Conservation (phyloP, 2,888 invertebrate genomes). For the Mythimna lalbum region DNA sequence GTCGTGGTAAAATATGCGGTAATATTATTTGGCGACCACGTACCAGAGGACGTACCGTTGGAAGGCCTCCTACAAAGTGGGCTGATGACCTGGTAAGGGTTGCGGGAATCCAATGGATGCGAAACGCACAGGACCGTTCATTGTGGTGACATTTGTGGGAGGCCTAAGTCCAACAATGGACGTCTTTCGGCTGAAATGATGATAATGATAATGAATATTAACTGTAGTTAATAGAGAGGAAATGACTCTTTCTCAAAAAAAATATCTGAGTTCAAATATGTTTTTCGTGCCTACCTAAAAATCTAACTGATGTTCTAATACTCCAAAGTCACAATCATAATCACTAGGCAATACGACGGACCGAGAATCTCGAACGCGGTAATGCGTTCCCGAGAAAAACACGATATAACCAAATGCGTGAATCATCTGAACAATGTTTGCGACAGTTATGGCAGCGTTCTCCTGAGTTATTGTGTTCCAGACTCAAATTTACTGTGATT, state of each 20-base stretch:
- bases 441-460: constrained; percentile 87
- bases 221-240: neutral
- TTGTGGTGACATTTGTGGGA: too few relatives aligned
- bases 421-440: constrained; percentile 87
- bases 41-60: too few relatives aligned
- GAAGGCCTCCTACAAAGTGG: too few relatives aligned
- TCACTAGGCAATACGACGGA: constrained; percentile 28
- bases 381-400: constrained; percentile 71
- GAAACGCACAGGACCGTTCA: too few relatives aligned
- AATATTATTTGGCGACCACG: too few relatives aligned
- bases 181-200: too few relatives aligned
- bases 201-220: too few relatives aligned
- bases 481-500: constrained; percentile 86
- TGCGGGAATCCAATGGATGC: too few relatives aligned
- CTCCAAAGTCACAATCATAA: neutral
- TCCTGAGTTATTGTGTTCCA: constrained; percentile 86
- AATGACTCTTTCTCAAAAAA: neutral
- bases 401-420: constrained; percentile 83
- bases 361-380: constrained; percentile 50
- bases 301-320: neutral
- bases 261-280: neutral
- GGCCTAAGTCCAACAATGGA: too few relatives aligned
- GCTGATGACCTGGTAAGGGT: too few relatives aligned
- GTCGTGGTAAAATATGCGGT: neutral
- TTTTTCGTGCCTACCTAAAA: neutral